A percentile compares a stretch with the other conserved stretches of the same genome.
Conservation (phyloP, 1,140 invertebrate species). For the Achatina immaculata region DNA sequence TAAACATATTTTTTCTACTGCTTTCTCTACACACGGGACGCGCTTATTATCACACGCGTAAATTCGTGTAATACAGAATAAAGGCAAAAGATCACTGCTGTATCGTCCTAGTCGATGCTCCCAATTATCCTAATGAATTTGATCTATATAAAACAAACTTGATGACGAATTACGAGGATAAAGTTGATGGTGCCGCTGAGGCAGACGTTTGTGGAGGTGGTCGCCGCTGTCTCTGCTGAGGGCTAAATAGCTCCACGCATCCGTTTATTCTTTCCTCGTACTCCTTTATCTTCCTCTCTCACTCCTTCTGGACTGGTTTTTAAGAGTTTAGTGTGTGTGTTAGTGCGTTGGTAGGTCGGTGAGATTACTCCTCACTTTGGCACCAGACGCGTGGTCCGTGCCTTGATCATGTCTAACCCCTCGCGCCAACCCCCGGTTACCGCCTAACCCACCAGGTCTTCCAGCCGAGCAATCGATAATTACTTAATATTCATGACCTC, state of each 20-base stretch:
- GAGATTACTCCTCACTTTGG: not conserved
- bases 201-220: not conserved
- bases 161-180: not conserved
- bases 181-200: not conserved
- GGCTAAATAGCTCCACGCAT: not conserved
- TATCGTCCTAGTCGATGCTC: not conserved
- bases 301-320: not conserved
- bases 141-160: not conserved
- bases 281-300: not conserved
- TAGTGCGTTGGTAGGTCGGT: slow-evolving; percentile 7
- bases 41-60: no score
- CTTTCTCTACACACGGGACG: no score
- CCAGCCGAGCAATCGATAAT: slow-evolving; percentile 8
- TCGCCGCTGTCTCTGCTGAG: not conserved
- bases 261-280: not conserved
- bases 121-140: slow-evolving; percentile 8
- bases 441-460: not conserved
- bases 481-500: slow-evolving; percentile 36
- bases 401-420: slow-evolving; percentile 8
- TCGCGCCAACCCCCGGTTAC: not conserved
- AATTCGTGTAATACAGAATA: no score
- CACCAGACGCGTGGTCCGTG: not conserved
- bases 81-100: not conserved
- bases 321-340: not conserved
- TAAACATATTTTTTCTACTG: no score